Evolutionary conservation across 2,888 invertebrate species (phyloP).

Genomic region (Nasonovia ribisnigri): DNA sequence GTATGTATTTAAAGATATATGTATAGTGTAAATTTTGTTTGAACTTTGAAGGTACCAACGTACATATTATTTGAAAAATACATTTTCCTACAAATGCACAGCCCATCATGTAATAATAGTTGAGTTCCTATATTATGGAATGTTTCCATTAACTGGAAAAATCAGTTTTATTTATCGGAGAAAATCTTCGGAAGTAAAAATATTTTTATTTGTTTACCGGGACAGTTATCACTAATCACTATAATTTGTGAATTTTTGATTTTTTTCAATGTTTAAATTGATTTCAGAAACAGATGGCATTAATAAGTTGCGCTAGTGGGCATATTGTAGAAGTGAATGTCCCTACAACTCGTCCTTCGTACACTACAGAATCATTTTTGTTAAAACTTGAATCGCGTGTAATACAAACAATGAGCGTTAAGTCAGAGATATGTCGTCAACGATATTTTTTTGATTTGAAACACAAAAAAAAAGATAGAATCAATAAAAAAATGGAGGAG

Average conservation of each 20-base stretch:
- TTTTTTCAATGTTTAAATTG: not conserved
- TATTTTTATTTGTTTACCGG: not conserved
- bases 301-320: conserved; percentile 75
- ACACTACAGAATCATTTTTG: conserved; percentile 36
- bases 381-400: conserved; percentile 45
- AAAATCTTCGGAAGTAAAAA: not conserved
- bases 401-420: conserved; percentile 74
- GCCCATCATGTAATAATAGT: not conserved
- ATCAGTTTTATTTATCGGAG: not conserved
- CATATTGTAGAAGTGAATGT: conserved; percentile 74
- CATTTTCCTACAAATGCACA: not conserved
- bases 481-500: conserved; percentile 74
- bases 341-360: conserved; percentile 68
- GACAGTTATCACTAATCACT: not conserved
- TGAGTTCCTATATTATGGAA: not conserved
- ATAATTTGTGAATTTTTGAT: not conserved
- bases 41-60: too few species aligned
- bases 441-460: conserved; percentile 75
- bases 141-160: not conserved
- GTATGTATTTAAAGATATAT: too few species aligned
- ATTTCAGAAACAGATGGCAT: conserved; percentile 70
- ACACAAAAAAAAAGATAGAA: conserved; percentile 72
- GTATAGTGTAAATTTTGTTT: too few species aligned
- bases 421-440: conserved; percentile 75
- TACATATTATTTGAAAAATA: too few species aligned